Evolutionary conservation across 1,140 invertebrate species (phyloP).

Genomic region (Zaprionus tsacasi): DNA sequence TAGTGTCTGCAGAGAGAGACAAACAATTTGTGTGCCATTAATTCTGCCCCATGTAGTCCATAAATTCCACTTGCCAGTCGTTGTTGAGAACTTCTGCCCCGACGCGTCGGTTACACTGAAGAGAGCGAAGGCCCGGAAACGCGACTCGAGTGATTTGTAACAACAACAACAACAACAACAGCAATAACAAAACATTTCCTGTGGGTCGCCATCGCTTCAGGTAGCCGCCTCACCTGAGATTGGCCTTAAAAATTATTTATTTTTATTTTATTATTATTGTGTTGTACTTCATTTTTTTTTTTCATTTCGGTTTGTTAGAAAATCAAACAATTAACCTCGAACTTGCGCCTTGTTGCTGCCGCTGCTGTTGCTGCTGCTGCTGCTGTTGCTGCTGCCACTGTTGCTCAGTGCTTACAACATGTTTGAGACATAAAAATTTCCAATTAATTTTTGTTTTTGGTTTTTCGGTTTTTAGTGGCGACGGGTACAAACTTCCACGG

Average conservation of each 20-base stretch:
- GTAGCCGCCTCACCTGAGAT: constrained; percentile 64
- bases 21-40: constrained; percentile 41
- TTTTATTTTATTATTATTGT: constrained; percentile 35
- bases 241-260: constrained; percentile 65
- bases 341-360: constrained; percentile 58
- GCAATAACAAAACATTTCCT: constrained; percentile 61
- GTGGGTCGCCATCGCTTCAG: constrained; percentile 41
- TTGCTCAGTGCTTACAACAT: constrained; percentile 69
- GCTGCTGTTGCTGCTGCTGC: constrained; percentile 19
- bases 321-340: constrained; percentile 82
- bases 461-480: constrained; percentile 63
- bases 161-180: constrained; percentile 35
- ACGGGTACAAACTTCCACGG: constrained; percentile 68
- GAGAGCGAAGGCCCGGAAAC: constrained; percentile 36
- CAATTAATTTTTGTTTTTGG: constrained; percentile 76
- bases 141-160: constrained; percentile 46
- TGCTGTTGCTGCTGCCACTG: constrained; percentile 24
- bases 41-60: constrained; percentile 45
- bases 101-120: constrained; percentile 26
- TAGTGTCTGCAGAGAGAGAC: constrained; percentile 10
- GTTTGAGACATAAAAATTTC: constrained; percentile 82
- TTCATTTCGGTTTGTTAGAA: constrained; percentile 66
- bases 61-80: constrained; percentile 32
- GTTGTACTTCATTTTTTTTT: constrained; percentile 36
- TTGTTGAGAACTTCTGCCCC: not conserved